Evolutionary conservation across 2,888 invertebrate genomes (phyloP).

Genomic region (Malthinus flaveolus): DNA sequence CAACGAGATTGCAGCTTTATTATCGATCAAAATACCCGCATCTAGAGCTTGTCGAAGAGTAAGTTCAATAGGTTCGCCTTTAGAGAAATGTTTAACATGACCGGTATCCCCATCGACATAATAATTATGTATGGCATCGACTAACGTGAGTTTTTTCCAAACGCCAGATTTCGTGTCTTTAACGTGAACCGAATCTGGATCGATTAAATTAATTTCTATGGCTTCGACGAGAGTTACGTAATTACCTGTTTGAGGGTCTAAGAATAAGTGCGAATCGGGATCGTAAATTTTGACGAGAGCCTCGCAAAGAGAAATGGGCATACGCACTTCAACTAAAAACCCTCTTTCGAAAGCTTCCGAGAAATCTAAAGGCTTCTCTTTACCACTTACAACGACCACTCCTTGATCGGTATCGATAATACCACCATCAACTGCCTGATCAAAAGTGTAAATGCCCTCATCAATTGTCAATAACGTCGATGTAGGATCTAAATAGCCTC

Average conservation of each 20-base stretch:
- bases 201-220: constrained; percentile 77
- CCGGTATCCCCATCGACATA: constrained; percentile 74
- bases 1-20: constrained; percentile 78
- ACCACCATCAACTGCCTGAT: constrained; percentile 77
- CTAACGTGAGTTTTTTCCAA: constrained; percentile 76
- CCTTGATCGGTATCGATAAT: constrained; percentile 78
- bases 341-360: constrained; percentile 85
- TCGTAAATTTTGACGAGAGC: constrained; percentile 81
- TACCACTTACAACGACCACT: constrained; percentile 64
- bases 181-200: constrained; percentile 81
- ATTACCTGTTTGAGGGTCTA: constrained; percentile 79
- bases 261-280: constrained; percentile 76
- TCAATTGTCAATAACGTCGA: constrained; percentile 84
- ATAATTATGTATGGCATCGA: constrained; percentile 75
- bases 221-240: constrained; percentile 82
- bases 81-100: constrained; percentile 70
- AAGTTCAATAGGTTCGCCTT: constrained; percentile 65
- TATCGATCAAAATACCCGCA: constrained; percentile 78
- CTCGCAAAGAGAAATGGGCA: constrained; percentile 80
- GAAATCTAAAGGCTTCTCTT: constrained; percentile 69
- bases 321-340: constrained; percentile 76
- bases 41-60: constrained; percentile 77
- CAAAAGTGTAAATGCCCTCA: constrained; percentile 80
- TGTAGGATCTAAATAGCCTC: constrained; percentile 81
- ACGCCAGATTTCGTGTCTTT: constrained; percentile 76